Evolutionary conservation across 2,888 invertebrate species (phyloP), one percentile per base, ranked within the genome.

Genomic region (Perdita meconis): DNA sequence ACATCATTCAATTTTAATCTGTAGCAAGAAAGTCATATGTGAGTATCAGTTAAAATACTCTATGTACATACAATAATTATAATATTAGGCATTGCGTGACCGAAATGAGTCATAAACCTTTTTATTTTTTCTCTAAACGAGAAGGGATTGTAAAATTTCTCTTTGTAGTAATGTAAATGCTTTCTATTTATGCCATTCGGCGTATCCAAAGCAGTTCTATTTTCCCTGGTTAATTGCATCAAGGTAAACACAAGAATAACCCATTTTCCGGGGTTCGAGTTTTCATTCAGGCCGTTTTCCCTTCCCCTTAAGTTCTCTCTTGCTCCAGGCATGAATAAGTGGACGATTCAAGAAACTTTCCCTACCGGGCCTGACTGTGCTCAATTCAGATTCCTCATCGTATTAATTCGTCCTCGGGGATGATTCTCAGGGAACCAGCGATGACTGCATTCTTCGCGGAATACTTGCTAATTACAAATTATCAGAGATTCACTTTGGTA

Each of bases 281-380:
- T 50, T 36, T 65, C 40, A 22, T 42, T 47, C 53, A 42, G 40
- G 34, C n/a, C 59, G n/a, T n/a, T 34, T 51, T 65, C 69, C 51
- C 59, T 55, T 60, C 72, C 65, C 38, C 61, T 56, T 40, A 69
- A 82, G 71, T 83, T 71, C 78, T 63, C 50, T 61, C 61, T 76
- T 26, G 72, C 78, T 68, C 78, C 75, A 66, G 78, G 85, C 81
- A 79, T 82, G 87, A 87, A 85, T 86, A 88, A 87, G 85, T 81
- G 79, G 85, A 75, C 78, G 81, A 86, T 85, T 83, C 81, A 56
- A 82, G 76, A 80, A 88, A 88, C 76, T 87, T 89, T 83, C 78
- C 44, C 60, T 57, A 55, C 44, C 61, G 53, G 65, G 53, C 16
- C 51, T 65, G 66, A 50, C 74, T 66, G 47, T 57, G 80, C 68